Evolutionary conservation across 2,888 invertebrate genomes (phyloP).

Genomic region (Tiliacea aurago): DNA sequence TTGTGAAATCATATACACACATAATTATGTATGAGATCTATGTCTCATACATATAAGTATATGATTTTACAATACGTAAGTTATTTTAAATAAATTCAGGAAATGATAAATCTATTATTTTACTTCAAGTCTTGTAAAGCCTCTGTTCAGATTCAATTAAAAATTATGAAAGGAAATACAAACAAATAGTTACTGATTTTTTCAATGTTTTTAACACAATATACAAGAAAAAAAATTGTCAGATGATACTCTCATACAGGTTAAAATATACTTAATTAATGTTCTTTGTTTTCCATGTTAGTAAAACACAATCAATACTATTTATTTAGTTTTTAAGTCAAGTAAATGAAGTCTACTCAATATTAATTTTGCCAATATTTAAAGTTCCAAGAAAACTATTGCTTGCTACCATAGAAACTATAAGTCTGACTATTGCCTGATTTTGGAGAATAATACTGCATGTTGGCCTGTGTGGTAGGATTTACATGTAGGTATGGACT

Average conservation of each 20-base stretch:
- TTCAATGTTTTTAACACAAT: not conserved
- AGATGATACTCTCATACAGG: not conserved
- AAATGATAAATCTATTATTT: too few relatives aligned
- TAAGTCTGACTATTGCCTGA: not conserved
- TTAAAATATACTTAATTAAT: not conserved
- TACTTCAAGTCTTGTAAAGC: not conserved
- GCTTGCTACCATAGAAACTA: not conserved
- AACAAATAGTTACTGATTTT: not conserved
- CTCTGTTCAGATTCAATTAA: not conserved
- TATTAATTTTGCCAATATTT: not conserved
- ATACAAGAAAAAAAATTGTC: not conserved
- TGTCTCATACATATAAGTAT: too few relatives aligned
- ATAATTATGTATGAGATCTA: too few relatives aligned
- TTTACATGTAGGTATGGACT: not conserved
- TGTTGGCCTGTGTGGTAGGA: not conserved
- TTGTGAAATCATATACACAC: too few relatives aligned
- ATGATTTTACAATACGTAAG: conserved; percentile 1
- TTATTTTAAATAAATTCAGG: not conserved
- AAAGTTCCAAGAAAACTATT: not conserved
- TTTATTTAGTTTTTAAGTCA: not conserved
- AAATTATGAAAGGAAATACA: not conserved
- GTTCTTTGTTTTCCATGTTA: not conserved
- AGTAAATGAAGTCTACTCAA: not conserved
- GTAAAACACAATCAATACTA: not conserved
- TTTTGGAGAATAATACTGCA: not conserved